Evolutionary conservation across 2,888 invertebrate species (phyloP), one percentile per base, ranked within the genome.

Genomic region (Yponomeuta cagnagella): DNA sequence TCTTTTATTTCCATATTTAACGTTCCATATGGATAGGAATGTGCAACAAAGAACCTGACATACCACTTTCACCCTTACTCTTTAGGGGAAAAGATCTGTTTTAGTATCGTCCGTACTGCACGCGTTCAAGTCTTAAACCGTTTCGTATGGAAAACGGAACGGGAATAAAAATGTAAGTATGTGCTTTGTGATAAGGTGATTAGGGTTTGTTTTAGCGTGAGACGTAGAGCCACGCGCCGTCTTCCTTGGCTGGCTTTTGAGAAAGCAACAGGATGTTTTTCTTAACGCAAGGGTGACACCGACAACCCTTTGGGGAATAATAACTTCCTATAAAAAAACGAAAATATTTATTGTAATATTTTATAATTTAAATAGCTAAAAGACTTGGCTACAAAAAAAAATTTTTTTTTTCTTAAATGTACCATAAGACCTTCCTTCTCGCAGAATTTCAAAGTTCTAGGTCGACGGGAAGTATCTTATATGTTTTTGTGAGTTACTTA

Each of bases 211-310:
- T 72, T 70, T 74, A 3, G 30, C 63, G 70, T 37, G 33, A 71
- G 31, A 66, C 72, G 72, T 76, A 74, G 72, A 70, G 74, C 75
- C 86, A 86, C 87, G 84, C 82, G 85, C 75, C 84, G 84, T 82
- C 82, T 82, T 84, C 81, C 78, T 79, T 71, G 76, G 74, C 10
- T 84, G 81, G 74, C 75, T 78, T 77, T 75, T 8, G 83, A 84
- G 83, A 81, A 82, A 82, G 75, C 73, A 74, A 82, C 88, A 88
- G 89, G 90, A 89, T 86, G 83, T 75, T 77, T 76, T 76, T 58
- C 52, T 77, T 80, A 82, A 80, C 80, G 81, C 82, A 82, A 86
- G 86, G 85, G 88, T 87, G 86, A 82, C 82, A 84, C 81, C 83
- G 84, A 83, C 82, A 80, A 78, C 78, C 72, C 72, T 76, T 75